phyloP scores from a whole-genome alignment of 1,140 invertebrate species.

The Bombus sibiricus region DNA sequence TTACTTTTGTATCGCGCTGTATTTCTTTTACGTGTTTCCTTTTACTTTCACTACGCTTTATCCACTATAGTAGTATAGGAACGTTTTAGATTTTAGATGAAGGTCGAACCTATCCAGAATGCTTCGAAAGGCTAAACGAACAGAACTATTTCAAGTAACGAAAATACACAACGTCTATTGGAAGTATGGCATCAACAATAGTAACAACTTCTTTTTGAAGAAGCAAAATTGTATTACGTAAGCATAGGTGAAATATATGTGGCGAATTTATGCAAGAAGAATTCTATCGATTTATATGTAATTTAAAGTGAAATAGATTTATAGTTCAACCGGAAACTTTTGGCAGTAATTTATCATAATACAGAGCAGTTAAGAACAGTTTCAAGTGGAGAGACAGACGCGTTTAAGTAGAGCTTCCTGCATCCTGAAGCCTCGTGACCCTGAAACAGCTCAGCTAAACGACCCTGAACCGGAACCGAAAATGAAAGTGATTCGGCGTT shows the following conservation, averaged over 20 bases:
- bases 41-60: neutral
- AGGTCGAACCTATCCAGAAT: neutral
- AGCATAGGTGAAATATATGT: neutral
- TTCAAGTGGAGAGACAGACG: neutral
- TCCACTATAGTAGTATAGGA: neutral
- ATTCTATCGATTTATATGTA: neutral
- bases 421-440: conserved; percentile 30
- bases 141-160: neutral
- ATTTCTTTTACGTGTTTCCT: neutral
- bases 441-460: conserved; percentile 57
- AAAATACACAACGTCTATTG: neutral
- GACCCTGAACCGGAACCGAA: conserved; percentile 65
- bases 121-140: too few relatives aligned
- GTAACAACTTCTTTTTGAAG: too few relatives aligned
- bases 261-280: neutral
- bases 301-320: neutral
- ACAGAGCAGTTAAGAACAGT: neutral
- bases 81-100: neutral
- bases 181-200: too few relatives aligned
- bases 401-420: neutral
- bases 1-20: neutral
- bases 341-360: neutral
- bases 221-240: neutral
- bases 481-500: conserved; percentile 66
- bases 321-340: neutral